Percentiles rank a stretch among this genome's conserved stretches.
Conservation (phyloP, 2,113 vertebrate genomes). For the Aphelocoma coerulescens region DNA sequence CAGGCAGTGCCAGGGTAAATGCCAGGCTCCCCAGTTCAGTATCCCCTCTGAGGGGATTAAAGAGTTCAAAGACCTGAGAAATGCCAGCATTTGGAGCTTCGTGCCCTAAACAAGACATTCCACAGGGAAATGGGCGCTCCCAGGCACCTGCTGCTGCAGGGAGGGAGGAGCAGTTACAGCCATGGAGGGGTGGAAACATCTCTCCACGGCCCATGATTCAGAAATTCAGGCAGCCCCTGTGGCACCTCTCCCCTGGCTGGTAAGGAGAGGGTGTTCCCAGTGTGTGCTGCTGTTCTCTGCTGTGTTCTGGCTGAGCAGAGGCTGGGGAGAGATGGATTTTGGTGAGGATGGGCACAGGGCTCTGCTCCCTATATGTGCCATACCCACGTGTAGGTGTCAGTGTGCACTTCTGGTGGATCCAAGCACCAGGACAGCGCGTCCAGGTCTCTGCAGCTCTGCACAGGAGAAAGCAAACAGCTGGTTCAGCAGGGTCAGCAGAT, state of each 20-base stretch:
- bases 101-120: background rate
- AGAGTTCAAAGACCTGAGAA: background rate
- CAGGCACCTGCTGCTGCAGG: background rate
- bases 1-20: background rate
- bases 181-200: background rate
- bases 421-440: accelerated
- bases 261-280: background rate
- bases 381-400: accelerated
- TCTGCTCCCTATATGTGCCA: accelerated
- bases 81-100: background rate
- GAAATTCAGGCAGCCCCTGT: background rate
- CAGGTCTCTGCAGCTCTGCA: background rate
- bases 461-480: background rate
- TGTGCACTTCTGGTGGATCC: background rate
- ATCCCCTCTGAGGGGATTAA: background rate
- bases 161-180: background rate
- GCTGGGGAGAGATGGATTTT: background rate
- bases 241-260: background rate
- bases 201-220: background rate
- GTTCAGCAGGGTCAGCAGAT: background rate
- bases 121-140: background rate
- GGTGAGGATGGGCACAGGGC: background rate
- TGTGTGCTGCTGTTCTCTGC: background rate
- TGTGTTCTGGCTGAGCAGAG: background rate
- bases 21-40: background rate